Conservation (phyloP, 2,888 invertebrate species). For the Labia minor region DNA sequence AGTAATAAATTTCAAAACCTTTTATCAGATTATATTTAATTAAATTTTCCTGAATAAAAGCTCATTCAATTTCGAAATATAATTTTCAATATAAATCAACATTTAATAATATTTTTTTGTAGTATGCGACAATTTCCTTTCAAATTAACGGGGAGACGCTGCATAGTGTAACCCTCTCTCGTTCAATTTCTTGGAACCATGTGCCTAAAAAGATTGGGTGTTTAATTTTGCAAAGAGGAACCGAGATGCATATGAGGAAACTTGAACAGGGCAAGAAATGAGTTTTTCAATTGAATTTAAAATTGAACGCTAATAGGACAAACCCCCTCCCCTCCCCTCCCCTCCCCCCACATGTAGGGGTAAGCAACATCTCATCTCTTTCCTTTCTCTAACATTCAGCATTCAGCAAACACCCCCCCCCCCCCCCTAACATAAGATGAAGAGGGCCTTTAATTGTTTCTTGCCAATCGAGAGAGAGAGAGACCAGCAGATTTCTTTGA, state of each 20-base stretch:
- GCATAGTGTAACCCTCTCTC: background rate
- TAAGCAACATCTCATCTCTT: no score
- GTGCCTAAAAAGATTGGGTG: background rate
- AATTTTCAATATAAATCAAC: no score
- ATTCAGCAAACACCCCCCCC: no score
- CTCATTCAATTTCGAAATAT: no score
- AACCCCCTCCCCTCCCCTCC: no score
- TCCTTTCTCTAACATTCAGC: no score
- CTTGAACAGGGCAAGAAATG: background rate
- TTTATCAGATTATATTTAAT: no score
- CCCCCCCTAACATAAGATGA: background rate
- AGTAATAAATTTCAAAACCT: no score
- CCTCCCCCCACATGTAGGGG: no score
- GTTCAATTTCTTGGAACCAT: background rate
- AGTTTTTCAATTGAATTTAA: constrained; percentile 1
- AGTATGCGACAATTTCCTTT: background rate
- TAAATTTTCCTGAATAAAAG: no score
- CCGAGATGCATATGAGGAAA: background rate
- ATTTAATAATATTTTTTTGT: no score
- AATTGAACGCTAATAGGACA: background rate
- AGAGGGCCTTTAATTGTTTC: background rate
- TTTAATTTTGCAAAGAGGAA: background rate
- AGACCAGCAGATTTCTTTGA: constrained; percentile 9
- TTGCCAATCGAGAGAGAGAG: background rate
- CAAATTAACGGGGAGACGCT: background rate